Evolutionary conservation across 2,113 vertebrate genomes (phyloP).

Genomic region (Cepphus grylle): DNA sequence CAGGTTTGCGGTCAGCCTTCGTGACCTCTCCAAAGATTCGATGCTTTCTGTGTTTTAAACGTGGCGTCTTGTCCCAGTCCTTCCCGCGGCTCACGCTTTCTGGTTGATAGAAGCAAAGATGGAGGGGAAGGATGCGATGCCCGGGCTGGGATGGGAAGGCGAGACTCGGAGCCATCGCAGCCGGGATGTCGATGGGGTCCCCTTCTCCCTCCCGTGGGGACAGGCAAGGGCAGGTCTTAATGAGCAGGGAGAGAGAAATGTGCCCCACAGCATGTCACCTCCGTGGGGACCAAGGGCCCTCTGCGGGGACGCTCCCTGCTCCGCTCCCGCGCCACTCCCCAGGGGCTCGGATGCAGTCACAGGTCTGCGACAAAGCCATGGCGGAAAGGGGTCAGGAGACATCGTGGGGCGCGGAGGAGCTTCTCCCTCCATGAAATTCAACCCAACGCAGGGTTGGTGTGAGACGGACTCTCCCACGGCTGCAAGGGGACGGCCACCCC

Average conservation of each 20-base stretch:
- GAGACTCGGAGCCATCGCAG: neutral
- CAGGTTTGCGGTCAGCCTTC: fast-evolving
- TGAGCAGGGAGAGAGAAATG: neutral
- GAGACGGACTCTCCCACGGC: fast-evolving
- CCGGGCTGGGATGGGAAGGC: neutral
- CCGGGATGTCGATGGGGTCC: fast-evolving
- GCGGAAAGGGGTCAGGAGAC: neutral
- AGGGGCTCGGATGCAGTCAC: neutral
- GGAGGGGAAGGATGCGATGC: neutral
- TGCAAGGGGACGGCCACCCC: neutral
- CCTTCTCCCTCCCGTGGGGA: neutral
- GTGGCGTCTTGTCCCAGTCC: fast-evolving
- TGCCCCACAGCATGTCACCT: no score
- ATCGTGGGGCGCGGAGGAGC: neutral
- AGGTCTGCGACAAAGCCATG: neutral
- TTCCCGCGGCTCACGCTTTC: fast-evolving
- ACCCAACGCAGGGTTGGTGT: neutral
- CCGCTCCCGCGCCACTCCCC: fast-evolving
- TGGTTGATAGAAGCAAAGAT: fast-evolving
- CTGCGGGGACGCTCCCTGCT: fast-evolving
- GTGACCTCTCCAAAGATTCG: fast-evolving
- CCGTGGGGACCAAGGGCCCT: neutral
- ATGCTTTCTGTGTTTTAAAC: fast-evolving
- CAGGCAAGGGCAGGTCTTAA: neutral
- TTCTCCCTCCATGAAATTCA: neutral